Evolutionary conservation across 2,113 vertebrate genomes (phyloP).

Genomic region (Melanocharis versteri): DNA sequence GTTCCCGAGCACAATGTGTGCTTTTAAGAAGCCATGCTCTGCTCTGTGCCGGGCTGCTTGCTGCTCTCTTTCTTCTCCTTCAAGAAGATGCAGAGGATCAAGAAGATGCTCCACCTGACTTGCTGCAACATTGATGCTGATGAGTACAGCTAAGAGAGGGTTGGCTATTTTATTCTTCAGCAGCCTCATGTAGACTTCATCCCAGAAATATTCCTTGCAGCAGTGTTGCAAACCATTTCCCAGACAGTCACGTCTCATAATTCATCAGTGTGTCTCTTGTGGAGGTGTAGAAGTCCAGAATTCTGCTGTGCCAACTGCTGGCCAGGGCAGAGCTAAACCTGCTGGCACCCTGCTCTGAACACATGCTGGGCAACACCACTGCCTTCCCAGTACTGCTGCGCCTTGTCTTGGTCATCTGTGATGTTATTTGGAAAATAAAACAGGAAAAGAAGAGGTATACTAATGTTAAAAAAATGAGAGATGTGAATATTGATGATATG

Average conservation of each 20-base stretch:
- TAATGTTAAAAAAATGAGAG: background rate
- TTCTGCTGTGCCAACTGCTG: background rate
- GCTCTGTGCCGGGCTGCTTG: background rate
- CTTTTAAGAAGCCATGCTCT: background rate
- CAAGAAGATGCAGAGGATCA: background rate
- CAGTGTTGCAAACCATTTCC: background rate
- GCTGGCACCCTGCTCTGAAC: background rate
- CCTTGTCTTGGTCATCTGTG: background rate
- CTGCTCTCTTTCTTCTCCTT: background rate
- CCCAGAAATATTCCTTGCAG: background rate
- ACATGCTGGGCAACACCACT: background rate
- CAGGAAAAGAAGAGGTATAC: background rate
- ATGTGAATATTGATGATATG: background rate
- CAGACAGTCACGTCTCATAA: background rate
- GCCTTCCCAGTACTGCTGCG: background rate
- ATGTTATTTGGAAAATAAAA: background rate
- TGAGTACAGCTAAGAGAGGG: background rate
- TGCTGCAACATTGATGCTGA: background rate
- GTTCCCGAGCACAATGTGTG: fast-evolving
- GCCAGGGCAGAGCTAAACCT: background rate
- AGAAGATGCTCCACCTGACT: background rate
- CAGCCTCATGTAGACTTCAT: fast-evolving
- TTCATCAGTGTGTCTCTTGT: fast-evolving
- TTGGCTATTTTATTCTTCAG: background rate
- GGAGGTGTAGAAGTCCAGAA: background rate